Evolutionary conservation across 2,888 invertebrate species (phyloP).

Genomic region (Oligia latruncula): DNA sequence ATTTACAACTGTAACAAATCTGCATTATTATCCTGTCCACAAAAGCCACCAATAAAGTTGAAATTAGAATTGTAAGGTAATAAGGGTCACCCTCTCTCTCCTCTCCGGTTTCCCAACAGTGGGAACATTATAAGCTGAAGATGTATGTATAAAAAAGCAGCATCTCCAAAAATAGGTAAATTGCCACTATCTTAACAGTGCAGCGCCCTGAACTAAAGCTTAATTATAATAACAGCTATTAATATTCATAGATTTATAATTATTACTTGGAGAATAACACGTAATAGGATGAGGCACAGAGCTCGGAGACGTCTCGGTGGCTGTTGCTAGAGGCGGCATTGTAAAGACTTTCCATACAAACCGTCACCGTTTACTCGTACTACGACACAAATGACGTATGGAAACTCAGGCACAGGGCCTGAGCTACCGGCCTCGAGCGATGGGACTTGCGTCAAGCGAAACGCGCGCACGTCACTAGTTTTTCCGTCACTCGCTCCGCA

Average conservation of each 20-base stretch:
- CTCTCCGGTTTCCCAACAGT: background rate
- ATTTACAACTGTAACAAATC: too few species aligned
- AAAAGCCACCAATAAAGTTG: too few species aligned
- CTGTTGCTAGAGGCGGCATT: background rate
- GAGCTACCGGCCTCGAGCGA: background rate
- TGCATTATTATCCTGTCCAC: too few species aligned
- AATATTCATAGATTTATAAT: slow-evolving; percentile 68
- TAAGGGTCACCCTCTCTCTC: too few species aligned
- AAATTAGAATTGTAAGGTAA: too few species aligned
- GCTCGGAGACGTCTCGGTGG: background rate
- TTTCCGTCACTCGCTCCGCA: background rate
- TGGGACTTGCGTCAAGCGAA: background rate
- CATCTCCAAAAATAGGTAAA: background rate
- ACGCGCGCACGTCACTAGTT: background rate
- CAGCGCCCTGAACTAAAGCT: slow-evolving; percentile 40
- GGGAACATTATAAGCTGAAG: background rate
- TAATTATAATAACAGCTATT: slow-evolving; percentile 60
- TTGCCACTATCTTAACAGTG: slow-evolving; percentile 17
- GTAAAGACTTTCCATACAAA: background rate
- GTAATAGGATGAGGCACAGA: slow-evolving; percentile 52
- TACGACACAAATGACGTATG: background rate
- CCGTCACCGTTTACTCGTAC: background rate
- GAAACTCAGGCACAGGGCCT: background rate
- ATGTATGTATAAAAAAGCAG: background rate
- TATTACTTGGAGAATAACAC: slow-evolving; percentile 47